phyloP scores from a whole-genome alignment of 2,113 vertebrate genomes.

The Onychostruthus taczanowskii region DNA sequence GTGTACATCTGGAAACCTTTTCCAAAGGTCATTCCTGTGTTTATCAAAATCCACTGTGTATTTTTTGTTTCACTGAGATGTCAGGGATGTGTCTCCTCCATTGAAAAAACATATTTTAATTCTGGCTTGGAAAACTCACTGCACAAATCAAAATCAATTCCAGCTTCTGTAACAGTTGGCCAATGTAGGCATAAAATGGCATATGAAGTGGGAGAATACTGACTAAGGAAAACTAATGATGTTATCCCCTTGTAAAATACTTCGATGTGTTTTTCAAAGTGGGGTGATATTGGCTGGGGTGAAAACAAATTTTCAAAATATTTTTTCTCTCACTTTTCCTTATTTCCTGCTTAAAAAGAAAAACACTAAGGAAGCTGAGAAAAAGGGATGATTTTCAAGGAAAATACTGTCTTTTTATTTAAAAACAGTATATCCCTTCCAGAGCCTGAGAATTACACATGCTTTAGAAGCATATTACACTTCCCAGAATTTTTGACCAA shows the following conservation, averaged over 20 bases:
- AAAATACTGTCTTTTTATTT: not conserved
- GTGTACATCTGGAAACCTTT: not conserved
- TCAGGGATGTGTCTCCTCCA: not conserved
- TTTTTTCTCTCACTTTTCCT: not conserved
- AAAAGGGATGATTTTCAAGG: not conserved
- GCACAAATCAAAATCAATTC: not conserved
- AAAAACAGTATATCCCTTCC: not conserved
- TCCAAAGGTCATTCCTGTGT: not conserved
- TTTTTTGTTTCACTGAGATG: not conserved
- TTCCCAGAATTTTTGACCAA: not conserved
- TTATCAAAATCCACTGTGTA: not conserved
- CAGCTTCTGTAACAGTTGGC: not conserved
- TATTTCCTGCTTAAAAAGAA: not conserved
- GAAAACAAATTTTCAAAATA: not conserved
- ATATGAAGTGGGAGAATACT: not conserved
- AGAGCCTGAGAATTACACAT: not conserved
- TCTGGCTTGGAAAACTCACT: not conserved
- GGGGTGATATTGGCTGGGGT: not conserved
- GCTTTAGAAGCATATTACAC: not conserved
- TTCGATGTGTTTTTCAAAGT: not conserved
- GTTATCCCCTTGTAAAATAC: not conserved
- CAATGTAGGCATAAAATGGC: not conserved
- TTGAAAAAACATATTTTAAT: not conserved
- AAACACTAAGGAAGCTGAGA: not conserved
- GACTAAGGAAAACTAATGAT: not conserved